Conservation (phyloP, 1,140 invertebrate genomes). For the Spodoptera litura region DNA sequence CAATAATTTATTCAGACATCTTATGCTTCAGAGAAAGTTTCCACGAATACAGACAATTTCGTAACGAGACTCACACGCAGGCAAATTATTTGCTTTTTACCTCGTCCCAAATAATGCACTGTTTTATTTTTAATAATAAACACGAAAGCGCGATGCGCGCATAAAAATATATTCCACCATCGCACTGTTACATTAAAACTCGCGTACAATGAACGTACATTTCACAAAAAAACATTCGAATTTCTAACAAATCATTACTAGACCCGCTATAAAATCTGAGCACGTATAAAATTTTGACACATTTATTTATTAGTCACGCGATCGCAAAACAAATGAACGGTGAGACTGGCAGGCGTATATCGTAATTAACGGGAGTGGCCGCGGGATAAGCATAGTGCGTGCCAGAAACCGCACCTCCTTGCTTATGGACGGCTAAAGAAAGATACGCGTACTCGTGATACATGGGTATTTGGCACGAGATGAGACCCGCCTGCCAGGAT, state of each 20-base stretch:
- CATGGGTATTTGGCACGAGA: constrained; percentile 46
- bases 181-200: constrained; percentile 4
- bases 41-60: not conserved
- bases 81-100: not conserved
- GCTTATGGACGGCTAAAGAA: constrained; percentile 35
- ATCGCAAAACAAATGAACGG: constrained; percentile 28
- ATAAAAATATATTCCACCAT: not conserved
- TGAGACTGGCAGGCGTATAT: constrained; percentile 11
- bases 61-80: not conserved
- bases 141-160: not conserved
- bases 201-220: constrained; percentile 1
- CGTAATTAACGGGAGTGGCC: constrained; percentile 30
- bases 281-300: constrained; percentile 26
- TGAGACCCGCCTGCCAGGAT: constrained; percentile 36
- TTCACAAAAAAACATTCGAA: constrained; percentile 15
- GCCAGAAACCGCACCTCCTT: constrained; percentile 36
- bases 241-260: constrained; percentile 9
- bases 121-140: constrained; percentile 7
- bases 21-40: too few species aligned
- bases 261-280: constrained; percentile 9
- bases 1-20: too few species aligned
- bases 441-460: constrained; percentile 36
- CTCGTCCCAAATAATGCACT: not conserved
- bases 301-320: constrained; percentile 34
- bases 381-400: constrained; percentile 34